phyloP scores from a whole-genome alignment of 2,888 invertebrate species.

The Ypsolopha sequella region DNA sequence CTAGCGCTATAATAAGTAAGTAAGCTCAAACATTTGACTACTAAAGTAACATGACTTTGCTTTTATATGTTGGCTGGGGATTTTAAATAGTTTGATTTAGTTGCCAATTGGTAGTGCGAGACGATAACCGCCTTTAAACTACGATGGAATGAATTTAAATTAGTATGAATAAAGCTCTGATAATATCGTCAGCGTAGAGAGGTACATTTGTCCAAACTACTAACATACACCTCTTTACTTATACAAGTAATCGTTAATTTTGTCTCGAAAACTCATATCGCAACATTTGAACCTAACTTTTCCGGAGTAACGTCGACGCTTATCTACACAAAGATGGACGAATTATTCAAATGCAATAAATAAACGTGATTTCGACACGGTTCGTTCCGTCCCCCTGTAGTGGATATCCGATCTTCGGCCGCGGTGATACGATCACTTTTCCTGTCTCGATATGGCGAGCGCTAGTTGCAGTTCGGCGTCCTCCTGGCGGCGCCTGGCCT shows the following conservation, averaged over 20 bases:
- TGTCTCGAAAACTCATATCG: no score
- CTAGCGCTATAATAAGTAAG: neutral
- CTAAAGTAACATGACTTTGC: neutral
- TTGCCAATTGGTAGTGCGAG: neutral
- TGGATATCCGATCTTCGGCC: neutral
- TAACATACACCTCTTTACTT: no score
- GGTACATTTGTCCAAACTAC: no score
- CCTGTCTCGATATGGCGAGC: slow-evolving; percentile 74
- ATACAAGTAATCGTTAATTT: no score
- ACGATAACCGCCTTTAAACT: neutral
- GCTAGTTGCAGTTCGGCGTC: slow-evolving; percentile 82
- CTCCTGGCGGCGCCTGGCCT: slow-evolving; percentile 71
- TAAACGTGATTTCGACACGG: neutral
- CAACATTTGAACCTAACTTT: no score
- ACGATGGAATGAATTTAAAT: neutral
- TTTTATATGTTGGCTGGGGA: neutral
- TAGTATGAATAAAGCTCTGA: neutral
- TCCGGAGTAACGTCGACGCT: neutral
- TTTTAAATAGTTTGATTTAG: neutral
- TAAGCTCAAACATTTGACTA: neutral
- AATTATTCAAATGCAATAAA: neutral
- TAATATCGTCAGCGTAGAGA: no score
- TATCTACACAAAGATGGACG: neutral
- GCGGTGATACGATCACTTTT: slow-evolving; percentile 32
- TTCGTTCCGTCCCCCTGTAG: neutral